Evolutionary conservation across 1,140 invertebrate genomes (phyloP), one percentile per base, ranked within the genome.

Genomic region (Drosophila insularis): DNA sequence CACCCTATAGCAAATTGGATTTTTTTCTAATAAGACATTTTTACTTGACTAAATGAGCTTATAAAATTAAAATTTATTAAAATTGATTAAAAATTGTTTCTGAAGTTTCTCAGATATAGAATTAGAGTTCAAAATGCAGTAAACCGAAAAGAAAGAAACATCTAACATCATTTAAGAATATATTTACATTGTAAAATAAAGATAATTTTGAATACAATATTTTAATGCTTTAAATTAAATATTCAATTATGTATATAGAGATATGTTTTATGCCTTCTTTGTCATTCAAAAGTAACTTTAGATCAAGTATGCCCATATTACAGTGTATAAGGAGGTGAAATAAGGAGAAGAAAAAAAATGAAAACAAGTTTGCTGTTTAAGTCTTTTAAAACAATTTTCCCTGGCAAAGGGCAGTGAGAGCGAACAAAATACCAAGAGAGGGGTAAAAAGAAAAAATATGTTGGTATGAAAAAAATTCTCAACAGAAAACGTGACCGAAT

Each of bases 361-460:
- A 61, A 37, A 60, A 55, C 69, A 73, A 78, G 75, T 87, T 87
- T 66, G 84, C 74, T 89, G 70, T 68, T 80, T 84, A 62, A 87
- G 84, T 87, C 85, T 80, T 87, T 87, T 77, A 69, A 84, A 79
- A 79, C 80, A 70, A 84, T 84, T 84, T 50, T 84, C 72, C 67
- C 79, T 81, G 78, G 84, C 82, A 87, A 50, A 87, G 82, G 82
- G 82, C 82, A 79, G 76, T 62, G 71, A 75, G 75, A 78, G 62
- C 68, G 13, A 40, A 54, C 40, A 32, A 56, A 76, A 46, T 17
- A 10, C 43, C 6, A 46, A 10, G 7, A 77, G 59, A 40, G 65
- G 73, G 65, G 71, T 63, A 64, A 27, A 23, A 21, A 21, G n/a
- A 63, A 63, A 64, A 39, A 50, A 76, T 71, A 71, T 46, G 13